Base-by-base conservation (phyloP, 2,797 vertebrate species). In the Bucorvus abyssinicus region DNA sequence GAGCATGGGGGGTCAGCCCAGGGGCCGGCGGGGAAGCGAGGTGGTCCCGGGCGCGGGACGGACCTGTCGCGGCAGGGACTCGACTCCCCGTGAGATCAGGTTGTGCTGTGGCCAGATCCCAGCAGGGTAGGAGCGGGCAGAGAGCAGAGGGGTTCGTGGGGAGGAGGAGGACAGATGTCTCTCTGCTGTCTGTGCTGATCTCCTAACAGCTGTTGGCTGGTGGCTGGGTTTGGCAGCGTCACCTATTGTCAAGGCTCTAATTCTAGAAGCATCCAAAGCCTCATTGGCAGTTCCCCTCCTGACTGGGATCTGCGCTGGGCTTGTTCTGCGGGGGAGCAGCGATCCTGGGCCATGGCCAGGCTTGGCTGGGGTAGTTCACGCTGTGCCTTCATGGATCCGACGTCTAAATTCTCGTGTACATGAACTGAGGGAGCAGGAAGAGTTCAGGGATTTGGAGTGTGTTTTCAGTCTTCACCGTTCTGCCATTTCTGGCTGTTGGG, bases 381-480 rank as follows among this genome's bases (percentile, higher is more conserved):
- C 38, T 34, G 21, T 20, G 0, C 0, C 56, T 38, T 36, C 15
- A 2, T 1, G 0, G 29, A 55, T 29, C 34, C 27, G 2, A 2
- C 2, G 1, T 45, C 30, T 63, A 7, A 9, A 9, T 53, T 23
- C 16, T 53, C 4, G 2, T 12, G 3, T 24, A 3, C 1, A 0
- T 0, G 1, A n/a, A 11, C 44, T 7, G 26, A 67, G 52, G 10
- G 26, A 86, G 23, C 13, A 4, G 32, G 45, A 80, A 44, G 13
- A 0, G 0, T 17, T 65, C 24, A 2, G 36, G 44, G 55, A 10
- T 30, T 8, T 17, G 20, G 44, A 4, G 1, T 26, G 27, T 34
- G 20, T 7, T 34, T 57, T 40, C 27, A 68, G 8, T 8, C 38
- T 32, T 68, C 19, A 15, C 14, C 1, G 0, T 12, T n/a, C 64